Base-by-base conservation (phyloP, 2,888 invertebrate genomes). In the Drosophila monieri region DNA sequence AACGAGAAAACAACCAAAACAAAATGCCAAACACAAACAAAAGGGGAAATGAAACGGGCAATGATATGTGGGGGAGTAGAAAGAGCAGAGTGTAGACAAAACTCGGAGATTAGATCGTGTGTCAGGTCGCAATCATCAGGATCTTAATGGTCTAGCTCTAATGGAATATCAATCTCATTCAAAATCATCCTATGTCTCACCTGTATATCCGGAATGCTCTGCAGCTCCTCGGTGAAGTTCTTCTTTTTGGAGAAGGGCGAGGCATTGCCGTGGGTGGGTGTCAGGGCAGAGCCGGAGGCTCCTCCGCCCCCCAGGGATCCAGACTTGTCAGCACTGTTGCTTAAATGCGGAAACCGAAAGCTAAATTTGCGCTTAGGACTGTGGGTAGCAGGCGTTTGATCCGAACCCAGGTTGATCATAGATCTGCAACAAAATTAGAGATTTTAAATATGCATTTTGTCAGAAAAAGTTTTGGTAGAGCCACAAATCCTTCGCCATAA, bases 191-290 rank as follows among this genome's bases (percentile, higher is more conserved):
- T 6, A 1, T 1, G 6, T 9, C 90, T 89, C 93, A 97, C 97
- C 95, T 97, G 97, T 88, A 98, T 95, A 90, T 97, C 97, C 10
- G 96, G 96, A 75, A 97, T 95, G 88, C 93, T 93, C 79, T 96
- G 94, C 14, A 96, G 95, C 92, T 98, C 97, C 86, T 98, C 97
- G 43, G 97, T 96, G 90, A 97, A 98, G 88, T 97, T 97, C 75
- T 97, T 94, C 78, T 96, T 91, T 66, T 91, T 92, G 25, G 89
- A 84, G 72, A 89, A 88, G 1, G 89, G 84, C 35, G 90, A 88
- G 59, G 92, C 91, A 53, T 91, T 91, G 56, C 92, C 92, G 64
- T 89, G 88, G 3, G 76, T 77, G 35, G 83, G 76, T 25, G 77
- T 76, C 2, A 78, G 78, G 1, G 73, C 76, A 3, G 73, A 59